Evolutionary conservation across 64 coral and sea anemone genomes (phyloP).

Genomic region (Anthopleura sola): DNA sequence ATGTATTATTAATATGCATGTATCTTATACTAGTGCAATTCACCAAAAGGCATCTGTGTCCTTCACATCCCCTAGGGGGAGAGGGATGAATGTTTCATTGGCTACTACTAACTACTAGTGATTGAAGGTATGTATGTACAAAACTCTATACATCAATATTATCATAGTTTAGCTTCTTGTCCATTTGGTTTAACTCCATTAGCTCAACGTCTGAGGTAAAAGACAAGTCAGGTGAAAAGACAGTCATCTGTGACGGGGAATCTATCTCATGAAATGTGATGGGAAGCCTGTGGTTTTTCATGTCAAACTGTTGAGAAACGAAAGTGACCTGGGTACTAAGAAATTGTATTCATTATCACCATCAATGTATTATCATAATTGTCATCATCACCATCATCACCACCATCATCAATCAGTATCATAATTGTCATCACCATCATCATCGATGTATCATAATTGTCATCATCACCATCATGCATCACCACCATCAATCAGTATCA

Average conservation of each 20-base stretch:
- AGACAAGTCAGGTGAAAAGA: slow-evolving; percentile 15
- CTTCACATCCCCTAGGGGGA: too few species aligned
- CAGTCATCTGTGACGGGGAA: background rate
- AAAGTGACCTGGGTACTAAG: background rate
- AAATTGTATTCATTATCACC: background rate
- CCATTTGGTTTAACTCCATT: slow-evolving; percentile 17
- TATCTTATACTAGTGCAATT: too few species aligned
- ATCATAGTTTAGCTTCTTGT: slow-evolving; percentile 25
- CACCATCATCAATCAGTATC: too few species aligned
- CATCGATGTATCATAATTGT: too few species aligned
- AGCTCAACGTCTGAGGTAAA: slow-evolving; percentile 36
- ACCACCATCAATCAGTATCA: background rate
- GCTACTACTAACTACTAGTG: too few species aligned
- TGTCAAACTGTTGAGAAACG: background rate
- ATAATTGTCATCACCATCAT: background rate
- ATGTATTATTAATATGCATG: too few species aligned
- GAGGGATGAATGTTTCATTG: too few species aligned
- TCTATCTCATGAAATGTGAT: background rate
- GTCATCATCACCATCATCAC: too few species aligned
- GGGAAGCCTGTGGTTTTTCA: background rate
- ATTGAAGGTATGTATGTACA: too few species aligned
- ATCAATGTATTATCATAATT: too few species aligned
- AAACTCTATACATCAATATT: background rate
- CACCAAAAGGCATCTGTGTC: too few species aligned
- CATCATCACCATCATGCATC: background rate